Base-by-base conservation (phyloP, 1,140 invertebrate genomes). In the Sesamia nonagrioides region DNA sequence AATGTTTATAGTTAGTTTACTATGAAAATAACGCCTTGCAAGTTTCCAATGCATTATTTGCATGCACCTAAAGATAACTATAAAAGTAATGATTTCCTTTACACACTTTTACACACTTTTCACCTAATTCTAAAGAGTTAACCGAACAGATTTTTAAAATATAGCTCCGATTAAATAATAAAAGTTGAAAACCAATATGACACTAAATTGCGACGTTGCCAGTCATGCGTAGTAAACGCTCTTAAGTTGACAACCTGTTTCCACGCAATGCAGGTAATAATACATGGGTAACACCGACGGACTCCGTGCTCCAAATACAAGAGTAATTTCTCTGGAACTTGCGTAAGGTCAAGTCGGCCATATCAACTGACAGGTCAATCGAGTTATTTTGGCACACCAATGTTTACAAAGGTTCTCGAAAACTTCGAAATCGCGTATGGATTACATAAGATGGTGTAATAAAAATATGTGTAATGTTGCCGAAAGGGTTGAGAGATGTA, bases 291-390 rank as follows among this genome's bases (percentile, higher is more conserved):
- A 74, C 40, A 18, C 42, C 9, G 33, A 37, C 33, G 11, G 8
- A 42, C 60, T 6, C 15, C 42, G n/a, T 63, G 73, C 58, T 63
- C 56, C 27, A 75, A 21, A 75, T 75, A 50, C 56, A 63, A 63
- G 42, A 60, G 21, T 75, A 48, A 75, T 75, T 63, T 75, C 73
- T 50, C 58, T 50, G 58, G 52, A 75, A 61, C 58, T 75, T 75
- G 73, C 73, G 73, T 63, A 75, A 75, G 58, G 58, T 75, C 73
- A 75, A 75, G 73, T 75, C 42, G 73, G 58, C 73, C 73, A 63
- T 61, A 17, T 50, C 7, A 75, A 7, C 50, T 48, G 40, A 75
- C 58, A 61, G 40, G 58, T 75, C 73, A 75, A 61, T 75, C 40
- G 37, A 35, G 54, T 63, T 61, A 75, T 75, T 75, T 63, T 61